Evolutionary conservation across 2,797 vertebrate genomes (phyloP), one percentile per base, ranked within the genome.

Genomic region (Telmatherina bonti): DNA sequence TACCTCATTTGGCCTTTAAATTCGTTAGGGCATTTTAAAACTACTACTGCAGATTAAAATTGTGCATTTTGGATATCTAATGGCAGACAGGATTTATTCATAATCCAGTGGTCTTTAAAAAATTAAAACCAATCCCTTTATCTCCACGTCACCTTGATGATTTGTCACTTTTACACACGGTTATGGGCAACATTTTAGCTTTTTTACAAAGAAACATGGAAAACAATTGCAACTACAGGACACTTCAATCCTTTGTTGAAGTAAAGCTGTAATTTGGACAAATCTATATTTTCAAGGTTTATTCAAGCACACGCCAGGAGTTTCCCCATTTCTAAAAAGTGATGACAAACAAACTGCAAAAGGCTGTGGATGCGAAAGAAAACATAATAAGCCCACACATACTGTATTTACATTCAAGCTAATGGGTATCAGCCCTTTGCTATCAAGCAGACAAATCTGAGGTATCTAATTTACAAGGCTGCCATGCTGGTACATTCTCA

Each of bases 401-500:
- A 53, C 52, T 26, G 15, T 82, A 78, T 70, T 81, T 84, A 85
- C 85, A 91, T 88, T 90, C 78, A 82, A 75, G 70, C 63, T 69
- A 60, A 67, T 22, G 69, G 64, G 67, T 74, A n/a, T 5, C 49
- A 85, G 85, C 83, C 79, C 76, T 86, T 83, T 71, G 58, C 54
- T 24, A 45, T 51, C 61, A 54, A 65, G 53, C 29, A 70, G 65
- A 77, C 38, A 57, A 35, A 70, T 72, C 58, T 84, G 86, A 91
- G 85, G 85, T 85, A 86, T 76, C 63, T 68, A 83, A 82, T 90
- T 76, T 86, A 88, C 86, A 89, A 85, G 74, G 78, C 81, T 81
- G 63, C 51, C 83, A 80, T 78, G 71, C 81, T 72, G 77, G 63
- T 83, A 88, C 82, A 89, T 87, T 89, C 80, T 83, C 62, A 76